These are phyloP conservation scores for Hanleya hanleyi DNA, from an alignment of 2,888 invertebrate genomes.

Conservation along the genomic window DNA sequence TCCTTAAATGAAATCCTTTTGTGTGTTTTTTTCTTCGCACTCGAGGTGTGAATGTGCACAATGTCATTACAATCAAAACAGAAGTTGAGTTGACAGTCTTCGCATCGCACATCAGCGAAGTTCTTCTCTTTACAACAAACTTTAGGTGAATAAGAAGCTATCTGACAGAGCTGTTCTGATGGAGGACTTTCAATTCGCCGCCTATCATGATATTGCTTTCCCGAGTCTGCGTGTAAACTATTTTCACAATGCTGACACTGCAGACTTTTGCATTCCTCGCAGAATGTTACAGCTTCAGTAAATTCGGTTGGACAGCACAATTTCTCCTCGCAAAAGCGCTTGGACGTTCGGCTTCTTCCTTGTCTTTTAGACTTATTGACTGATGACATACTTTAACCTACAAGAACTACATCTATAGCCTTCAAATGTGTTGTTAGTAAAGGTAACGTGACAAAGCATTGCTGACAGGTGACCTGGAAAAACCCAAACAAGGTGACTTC, in stretches of 20 bases:
- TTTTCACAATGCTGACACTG: conserved; percentile 71
- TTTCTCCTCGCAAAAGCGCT: conserved; percentile 64
- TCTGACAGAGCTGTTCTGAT: conserved; percentile 65
- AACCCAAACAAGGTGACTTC: conserved; percentile 6
- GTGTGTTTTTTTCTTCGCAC: conserved; percentile 42
- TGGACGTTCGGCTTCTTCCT: conserved; percentile 58
- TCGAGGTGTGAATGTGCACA: conserved; percentile 46
- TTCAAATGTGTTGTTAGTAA: background rate
- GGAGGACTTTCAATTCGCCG: conserved; percentile 54
- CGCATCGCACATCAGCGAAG: conserved; percentile 70
- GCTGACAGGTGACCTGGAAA: background rate
- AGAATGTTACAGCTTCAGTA: conserved; percentile 63
- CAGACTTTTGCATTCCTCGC: conserved; percentile 69
- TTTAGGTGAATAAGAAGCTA: conserved; percentile 31
- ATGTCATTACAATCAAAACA: conserved; percentile 69
- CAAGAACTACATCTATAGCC: background rate
- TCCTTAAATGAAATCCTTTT: conserved; percentile 39
- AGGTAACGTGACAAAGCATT: conserved; percentile 5
- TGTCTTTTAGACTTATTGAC: background rate
- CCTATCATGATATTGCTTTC: conserved; percentile 66
- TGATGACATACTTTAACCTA: background rate
- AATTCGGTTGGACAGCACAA: conserved; percentile 61
- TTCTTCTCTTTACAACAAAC: conserved; percentile 62
- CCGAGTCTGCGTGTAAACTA: conserved; percentile 54
- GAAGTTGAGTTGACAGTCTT: conserved; percentile 63